phyloP scores from a whole-genome alignment of 2,797 vertebrate genomes.

The Phataginus tricuspis region DNA sequence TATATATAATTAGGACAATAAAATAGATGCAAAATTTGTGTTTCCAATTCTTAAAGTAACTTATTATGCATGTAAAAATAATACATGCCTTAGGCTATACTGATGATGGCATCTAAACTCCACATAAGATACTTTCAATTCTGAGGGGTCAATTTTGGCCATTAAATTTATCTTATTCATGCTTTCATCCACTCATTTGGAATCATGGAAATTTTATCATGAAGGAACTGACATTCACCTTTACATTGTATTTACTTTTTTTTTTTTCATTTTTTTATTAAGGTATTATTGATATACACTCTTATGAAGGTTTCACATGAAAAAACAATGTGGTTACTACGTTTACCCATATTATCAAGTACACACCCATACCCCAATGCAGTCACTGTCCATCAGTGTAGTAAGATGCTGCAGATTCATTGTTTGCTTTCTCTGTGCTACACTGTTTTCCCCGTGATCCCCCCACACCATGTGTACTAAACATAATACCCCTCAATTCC shows the following conservation, averaged over 20 bases:
- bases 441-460: too few species aligned
- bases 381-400: too few species aligned
- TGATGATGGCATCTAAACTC: background rate
- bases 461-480: too few species aligned
- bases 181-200: conserved; percentile 30
- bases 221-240: conserved; percentile 8
- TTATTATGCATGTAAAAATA: conserved; percentile 26
- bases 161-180: conserved; percentile 32
- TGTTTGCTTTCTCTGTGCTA: too few species aligned
- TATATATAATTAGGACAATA: conserved; percentile 19
- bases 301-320: too few species aligned
- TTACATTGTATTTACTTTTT: background rate
- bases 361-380: too few species aligned
- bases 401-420: too few species aligned
- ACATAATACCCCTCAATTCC: too few species aligned
- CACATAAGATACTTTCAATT: background rate
- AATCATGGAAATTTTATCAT: conserved; percentile 7
- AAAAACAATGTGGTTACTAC: too few species aligned
- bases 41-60: background rate
- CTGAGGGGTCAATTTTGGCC: conserved; percentile 18
- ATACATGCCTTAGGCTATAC: background rate
- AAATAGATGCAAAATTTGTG: background rate
- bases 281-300: too few species aligned
- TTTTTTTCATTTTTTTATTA: too few species aligned
- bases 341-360: too few species aligned